Percentiles rank a stretch among this genome's conserved stretches.
Evolutionary conservation across 2,797 vertebrate species (phyloP).

Genomic region (Gallirallus australis): DNA sequence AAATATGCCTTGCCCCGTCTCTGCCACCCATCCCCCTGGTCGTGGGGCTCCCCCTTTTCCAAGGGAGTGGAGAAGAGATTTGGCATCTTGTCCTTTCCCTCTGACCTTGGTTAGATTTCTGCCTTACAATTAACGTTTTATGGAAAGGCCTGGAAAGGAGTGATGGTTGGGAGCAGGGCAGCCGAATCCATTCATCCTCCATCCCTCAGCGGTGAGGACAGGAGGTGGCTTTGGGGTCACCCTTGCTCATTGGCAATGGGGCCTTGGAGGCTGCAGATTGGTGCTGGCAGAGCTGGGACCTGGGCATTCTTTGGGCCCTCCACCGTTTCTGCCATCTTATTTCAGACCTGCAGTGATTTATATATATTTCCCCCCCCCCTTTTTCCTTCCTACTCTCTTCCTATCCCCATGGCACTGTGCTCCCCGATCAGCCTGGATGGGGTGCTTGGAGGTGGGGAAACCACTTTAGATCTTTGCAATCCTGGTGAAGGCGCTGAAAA

Average conservation of each 20-base stretch:
- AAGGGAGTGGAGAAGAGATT: not conserved
- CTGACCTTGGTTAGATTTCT: not conserved
- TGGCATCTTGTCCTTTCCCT: not conserved
- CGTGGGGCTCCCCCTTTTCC: constrained; percentile 7
- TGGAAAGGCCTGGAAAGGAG: not conserved
- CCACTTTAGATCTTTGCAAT: not conserved
- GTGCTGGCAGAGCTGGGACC: not conserved
- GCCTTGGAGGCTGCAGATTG: accelerated
- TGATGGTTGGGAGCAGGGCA: not conserved
- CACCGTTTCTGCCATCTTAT: not conserved
- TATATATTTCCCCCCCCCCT: too few relatives aligned
- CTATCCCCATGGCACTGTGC: accelerated
- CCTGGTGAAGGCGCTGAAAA: not conserved
- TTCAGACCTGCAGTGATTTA: not conserved
- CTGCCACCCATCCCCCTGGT: not conserved
- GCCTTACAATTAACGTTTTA: not conserved
- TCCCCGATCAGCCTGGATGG: not conserved
- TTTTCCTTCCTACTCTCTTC: not conserved
- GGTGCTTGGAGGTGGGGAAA: not conserved
- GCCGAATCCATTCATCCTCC: not conserved
- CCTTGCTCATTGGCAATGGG: not conserved
- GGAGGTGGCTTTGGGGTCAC: not conserved
- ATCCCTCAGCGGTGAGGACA: not conserved
- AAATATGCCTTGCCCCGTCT: not conserved
- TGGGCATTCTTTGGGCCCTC: not conserved